Evolutionary conservation across 1,140 invertebrate genomes (phyloP).

Genomic region (Trichonephila clavipes): DNA sequence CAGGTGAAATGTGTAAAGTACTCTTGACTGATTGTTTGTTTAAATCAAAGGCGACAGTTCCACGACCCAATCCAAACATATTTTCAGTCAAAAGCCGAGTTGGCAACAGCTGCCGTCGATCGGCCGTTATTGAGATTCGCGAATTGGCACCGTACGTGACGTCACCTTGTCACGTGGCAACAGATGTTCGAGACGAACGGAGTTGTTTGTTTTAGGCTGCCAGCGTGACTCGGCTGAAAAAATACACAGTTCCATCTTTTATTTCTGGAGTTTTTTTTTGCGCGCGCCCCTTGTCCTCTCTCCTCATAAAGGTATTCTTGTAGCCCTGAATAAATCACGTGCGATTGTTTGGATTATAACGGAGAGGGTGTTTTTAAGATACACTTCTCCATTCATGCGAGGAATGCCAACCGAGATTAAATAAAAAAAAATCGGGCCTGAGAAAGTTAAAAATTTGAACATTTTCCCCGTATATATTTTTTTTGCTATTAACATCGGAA

Average conservation of each 20-base stretch:
- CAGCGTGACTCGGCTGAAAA: not conserved
- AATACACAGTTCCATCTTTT: not conserved
- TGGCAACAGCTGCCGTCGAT: slow-evolving; percentile 35
- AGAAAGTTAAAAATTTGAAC: too few relatives aligned
- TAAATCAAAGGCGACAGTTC: slow-evolving; percentile 4
- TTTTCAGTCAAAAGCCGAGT: slow-evolving; percentile 28
- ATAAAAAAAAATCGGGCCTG: too few relatives aligned
- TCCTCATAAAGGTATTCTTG: not conserved
- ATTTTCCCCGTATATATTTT: too few relatives aligned
- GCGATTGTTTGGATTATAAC: not conserved
- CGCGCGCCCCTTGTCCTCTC: too few relatives aligned
- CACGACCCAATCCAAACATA: slow-evolving; percentile 6
- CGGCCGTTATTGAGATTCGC: slow-evolving; percentile 34
- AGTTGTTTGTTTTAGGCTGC: slow-evolving; percentile 64
- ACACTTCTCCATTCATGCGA: too few relatives aligned
- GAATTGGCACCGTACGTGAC: slow-evolving; percentile 41
- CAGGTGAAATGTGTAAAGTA: too few relatives aligned
- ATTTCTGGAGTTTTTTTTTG: not conserved
- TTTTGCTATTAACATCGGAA: too few relatives aligned
- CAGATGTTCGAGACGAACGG: slow-evolving; percentile 60
- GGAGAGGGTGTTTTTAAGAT: not conserved
- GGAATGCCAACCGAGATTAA: too few relatives aligned
- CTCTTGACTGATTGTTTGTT: not conserved
- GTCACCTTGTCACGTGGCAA: slow-evolving; percentile 62
- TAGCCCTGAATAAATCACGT: not conserved